phyloP scores from a whole-genome alignment of 1,140 invertebrate species.

The Planococcus citri region DNA sequence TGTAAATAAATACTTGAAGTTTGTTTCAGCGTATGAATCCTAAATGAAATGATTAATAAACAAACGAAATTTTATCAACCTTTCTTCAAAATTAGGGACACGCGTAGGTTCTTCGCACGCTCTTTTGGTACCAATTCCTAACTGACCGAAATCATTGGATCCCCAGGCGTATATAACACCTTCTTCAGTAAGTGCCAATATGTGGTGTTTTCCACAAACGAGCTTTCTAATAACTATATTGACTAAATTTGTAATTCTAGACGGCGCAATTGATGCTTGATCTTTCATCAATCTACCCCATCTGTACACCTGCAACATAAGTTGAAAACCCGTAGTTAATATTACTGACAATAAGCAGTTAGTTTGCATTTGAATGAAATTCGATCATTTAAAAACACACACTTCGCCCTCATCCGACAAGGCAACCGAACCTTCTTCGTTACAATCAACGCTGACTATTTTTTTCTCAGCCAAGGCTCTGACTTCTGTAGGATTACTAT shows the following conservation, averaged over 20 bases:
- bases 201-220: slow-evolving; percentile 51
- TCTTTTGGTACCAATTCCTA: slow-evolving; percentile 44
- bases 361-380: too few relatives aligned
- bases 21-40: too few relatives aligned
- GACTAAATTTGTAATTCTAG: not conserved
- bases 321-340: too few relatives aligned
- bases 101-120: not conserved
- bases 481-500: not conserved
- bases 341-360: too few relatives aligned
- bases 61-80: not conserved
- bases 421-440: not conserved
- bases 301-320: not conserved
- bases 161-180: slow-evolving; percentile 59
- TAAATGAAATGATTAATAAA: not conserved
- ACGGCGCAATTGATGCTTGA: not conserved
- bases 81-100: not conserved
- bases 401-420: not conserved
- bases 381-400: too few relatives aligned
- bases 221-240: slow-evolving; percentile 33
- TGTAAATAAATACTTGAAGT: not conserved
- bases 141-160: slow-evolving; percentile 44
- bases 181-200: slow-evolving; percentile 46
- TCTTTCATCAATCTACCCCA: not conserved
- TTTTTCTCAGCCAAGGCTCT: not conserved
- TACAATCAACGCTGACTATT: not conserved